phyloP scores from a whole-genome alignment of 2,888 invertebrate genomes.

The Elmis aenea region DNA sequence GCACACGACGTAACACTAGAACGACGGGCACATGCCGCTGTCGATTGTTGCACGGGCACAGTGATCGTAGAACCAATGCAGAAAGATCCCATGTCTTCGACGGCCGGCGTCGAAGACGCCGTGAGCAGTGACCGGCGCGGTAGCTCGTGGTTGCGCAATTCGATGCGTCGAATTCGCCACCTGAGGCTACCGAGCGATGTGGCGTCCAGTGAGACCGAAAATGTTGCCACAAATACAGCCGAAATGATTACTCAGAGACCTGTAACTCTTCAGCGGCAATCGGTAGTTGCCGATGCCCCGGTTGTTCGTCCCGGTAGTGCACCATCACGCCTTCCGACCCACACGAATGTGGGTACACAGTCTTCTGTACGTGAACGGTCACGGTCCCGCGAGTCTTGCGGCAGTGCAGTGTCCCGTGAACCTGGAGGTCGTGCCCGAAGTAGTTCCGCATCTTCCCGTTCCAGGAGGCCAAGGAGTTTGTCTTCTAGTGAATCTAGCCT shows the following conservation, averaged over 20 bases:
- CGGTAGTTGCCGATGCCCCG: conserved; percentile 1
- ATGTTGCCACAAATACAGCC: conserved; percentile 7
- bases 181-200: conserved; percentile 46
- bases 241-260: conserved; percentile 4
- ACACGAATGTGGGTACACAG: conserved; percentile 22
- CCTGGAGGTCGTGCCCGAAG: conserved; percentile 36
- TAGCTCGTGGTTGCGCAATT: conserved; percentile 51
- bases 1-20: conserved; percentile 26
- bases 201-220: conserved; percentile 10
- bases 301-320: conserved; percentile 41
- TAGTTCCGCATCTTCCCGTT: conserved; percentile 41
- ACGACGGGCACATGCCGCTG: conserved; percentile 35
- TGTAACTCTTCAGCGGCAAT: not conserved
- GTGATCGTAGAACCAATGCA: conserved; percentile 33
- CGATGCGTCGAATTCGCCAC: conserved; percentile 54
- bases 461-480: conserved; percentile 40
- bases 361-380: conserved; percentile 26
- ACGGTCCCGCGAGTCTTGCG: conserved; percentile 29
- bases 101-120: too few species aligned
- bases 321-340: conserved; percentile 32
- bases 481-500: conserved; percentile 44
- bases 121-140: conserved; percentile 21
- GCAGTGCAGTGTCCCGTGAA: conserved; percentile 31
- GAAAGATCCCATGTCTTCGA: conserved; percentile 13
- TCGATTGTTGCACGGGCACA: conserved; percentile 38